phyloP scores from a whole-genome alignment of 2,888 invertebrate species.

The Lasioglossum pauxillum region DNA sequence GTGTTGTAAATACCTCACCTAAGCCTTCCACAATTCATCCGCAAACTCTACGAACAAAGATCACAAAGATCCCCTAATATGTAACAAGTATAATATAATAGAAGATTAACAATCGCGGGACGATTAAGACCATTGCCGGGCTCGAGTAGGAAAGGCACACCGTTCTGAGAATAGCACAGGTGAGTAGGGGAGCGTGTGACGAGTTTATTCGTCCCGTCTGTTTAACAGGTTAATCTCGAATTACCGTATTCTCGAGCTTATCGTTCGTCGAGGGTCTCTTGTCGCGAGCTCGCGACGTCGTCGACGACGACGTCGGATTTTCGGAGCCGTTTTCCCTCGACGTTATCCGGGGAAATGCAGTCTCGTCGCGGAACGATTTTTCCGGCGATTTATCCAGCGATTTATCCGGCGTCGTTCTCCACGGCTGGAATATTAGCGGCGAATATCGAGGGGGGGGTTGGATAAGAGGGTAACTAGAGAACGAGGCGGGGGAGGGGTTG shows the following conservation, averaged over 20 bases:
- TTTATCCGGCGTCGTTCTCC: background rate
- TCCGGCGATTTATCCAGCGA: background rate
- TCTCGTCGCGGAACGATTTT: conserved; percentile 12
- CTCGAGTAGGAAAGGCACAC: background rate
- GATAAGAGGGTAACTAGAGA: background rate
- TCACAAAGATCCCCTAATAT: too few species aligned
- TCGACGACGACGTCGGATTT: conserved; percentile 4
- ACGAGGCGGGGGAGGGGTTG: background rate
- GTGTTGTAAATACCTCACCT: too few species aligned
- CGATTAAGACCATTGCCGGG: background rate
- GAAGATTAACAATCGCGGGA: background rate
- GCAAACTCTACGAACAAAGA: too few species aligned
- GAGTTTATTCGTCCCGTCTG: conserved; percentile 5
- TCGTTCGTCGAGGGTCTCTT: conserved; percentile 24
- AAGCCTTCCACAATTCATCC: too few species aligned
- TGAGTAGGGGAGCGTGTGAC: background rate
- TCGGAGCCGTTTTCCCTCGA: conserved; percentile 1
- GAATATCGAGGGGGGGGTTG: background rate
- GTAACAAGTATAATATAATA: too few species aligned
- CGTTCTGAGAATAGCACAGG: background rate
- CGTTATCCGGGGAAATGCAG: conserved; percentile 22
- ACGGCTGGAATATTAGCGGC: background rate
- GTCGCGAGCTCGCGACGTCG: conserved; percentile 6
- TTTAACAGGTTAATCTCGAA: conserved; percentile 20
- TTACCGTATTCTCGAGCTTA: conserved; percentile 15